A percentile compares a stretch with the other conserved stretches of the same genome.
These are phyloP conservation scores for Pedionomus torquatus DNA, from an alignment of 2,113 vertebrate genomes.

Conservation along the genomic window DNA sequence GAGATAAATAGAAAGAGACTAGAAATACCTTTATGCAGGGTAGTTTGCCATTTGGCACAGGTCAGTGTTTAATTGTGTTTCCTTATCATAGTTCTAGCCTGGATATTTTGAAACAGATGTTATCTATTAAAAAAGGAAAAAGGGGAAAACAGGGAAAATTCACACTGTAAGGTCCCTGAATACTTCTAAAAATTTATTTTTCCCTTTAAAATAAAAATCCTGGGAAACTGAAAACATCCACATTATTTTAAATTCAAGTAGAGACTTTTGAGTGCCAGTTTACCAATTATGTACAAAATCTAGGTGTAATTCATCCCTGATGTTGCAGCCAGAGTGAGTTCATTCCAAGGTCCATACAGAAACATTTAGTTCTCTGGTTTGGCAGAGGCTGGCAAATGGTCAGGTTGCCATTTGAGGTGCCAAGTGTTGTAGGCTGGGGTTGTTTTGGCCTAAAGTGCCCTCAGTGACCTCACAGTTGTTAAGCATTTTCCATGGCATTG, in stretches of 20 bases:
- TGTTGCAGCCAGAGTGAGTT: neutral
- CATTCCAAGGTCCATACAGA: neutral
- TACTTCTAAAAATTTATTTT: neutral
- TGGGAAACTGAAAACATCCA: neutral
- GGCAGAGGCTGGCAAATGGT: neutral
- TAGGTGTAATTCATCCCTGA: neutral
- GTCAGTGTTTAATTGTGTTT: constrained; percentile 22
- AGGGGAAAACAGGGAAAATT: neutral
- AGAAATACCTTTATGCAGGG: constrained; percentile 1
- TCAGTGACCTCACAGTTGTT: neutral
- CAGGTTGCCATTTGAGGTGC: neutral
- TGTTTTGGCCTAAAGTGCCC: neutral
- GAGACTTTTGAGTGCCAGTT: neutral
- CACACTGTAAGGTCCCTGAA: neutral
- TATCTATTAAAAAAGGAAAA: neutral
- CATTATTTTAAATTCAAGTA: neutral
- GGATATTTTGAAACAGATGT: neutral
- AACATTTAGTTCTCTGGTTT: neutral
- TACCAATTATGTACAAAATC: neutral
- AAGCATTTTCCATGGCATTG: neutral
- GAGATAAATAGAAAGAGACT: constrained; percentile 30
- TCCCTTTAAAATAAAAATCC: neutral
- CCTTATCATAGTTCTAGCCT: neutral
- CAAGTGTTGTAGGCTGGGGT: neutral
- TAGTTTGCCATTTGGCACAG: neutral